These are phyloP conservation scores for Gymnoscelis rufifasciata DNA, from an alignment of 2,888 invertebrate species.

Conservation along the genomic window DNA sequence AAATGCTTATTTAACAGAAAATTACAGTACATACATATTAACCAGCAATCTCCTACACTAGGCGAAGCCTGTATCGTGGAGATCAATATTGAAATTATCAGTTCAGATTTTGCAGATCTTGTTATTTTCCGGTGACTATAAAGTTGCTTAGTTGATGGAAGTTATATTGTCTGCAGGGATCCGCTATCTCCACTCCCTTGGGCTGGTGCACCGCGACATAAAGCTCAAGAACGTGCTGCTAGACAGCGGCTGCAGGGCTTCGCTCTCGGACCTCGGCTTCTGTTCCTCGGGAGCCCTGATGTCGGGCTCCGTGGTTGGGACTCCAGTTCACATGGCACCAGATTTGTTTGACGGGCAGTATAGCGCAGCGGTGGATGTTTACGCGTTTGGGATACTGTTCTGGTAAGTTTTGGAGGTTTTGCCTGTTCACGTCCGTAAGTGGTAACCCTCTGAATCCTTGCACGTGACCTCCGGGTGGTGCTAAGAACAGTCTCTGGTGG, in stretches of 20 bases:
- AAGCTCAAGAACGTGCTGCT: slow-evolving; percentile 93
- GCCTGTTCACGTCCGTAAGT: no score
- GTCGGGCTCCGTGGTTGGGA: slow-evolving; percentile 92
- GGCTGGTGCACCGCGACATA: slow-evolving; percentile 92
- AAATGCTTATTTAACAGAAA: no score
- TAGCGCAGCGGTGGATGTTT: slow-evolving; percentile 91
- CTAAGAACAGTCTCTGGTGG: no score
- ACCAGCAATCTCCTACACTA: no score
- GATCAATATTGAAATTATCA: no score
- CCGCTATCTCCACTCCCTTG: slow-evolving; percentile 92
- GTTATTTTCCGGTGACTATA: no score
- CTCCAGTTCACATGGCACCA: slow-evolving; percentile 95
- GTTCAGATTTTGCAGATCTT: no score
- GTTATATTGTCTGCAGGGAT: slow-evolving; percentile 72
- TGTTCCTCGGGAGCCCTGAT: slow-evolving; percentile 94
- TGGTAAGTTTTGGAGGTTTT: neutral
- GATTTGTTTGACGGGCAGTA: slow-evolving; percentile 90
- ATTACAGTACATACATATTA: no score
- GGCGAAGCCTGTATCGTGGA: no score
- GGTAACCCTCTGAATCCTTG: no score
- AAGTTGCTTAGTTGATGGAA: no score
- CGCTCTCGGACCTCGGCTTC: slow-evolving; percentile 93
- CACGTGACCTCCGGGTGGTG: no score
- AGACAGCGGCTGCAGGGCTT: slow-evolving; percentile 84
- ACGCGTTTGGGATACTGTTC: slow-evolving; percentile 87